Conservation (phyloP, 2,113 vertebrate species). For the Daphoenositta chrysoptera region DNA sequence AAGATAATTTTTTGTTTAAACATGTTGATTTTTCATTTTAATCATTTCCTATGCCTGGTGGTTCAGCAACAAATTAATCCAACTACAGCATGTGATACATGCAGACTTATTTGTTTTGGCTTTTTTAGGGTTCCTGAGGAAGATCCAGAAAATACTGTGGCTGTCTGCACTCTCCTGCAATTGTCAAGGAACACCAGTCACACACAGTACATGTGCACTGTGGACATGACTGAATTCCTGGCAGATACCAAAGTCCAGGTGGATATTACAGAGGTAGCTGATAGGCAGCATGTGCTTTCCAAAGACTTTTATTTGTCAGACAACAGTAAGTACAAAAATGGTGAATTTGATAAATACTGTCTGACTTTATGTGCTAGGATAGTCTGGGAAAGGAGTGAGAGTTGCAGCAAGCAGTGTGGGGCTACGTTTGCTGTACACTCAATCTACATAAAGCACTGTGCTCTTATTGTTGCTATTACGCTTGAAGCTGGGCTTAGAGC, state of each 20-base stretch:
- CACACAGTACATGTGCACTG: constrained; percentile 32
- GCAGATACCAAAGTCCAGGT: constrained; percentile 53
- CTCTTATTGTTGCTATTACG: neutral
- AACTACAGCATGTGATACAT: neutral
- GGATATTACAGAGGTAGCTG: neutral
- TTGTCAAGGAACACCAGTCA: constrained; percentile 37
- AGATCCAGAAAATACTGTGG: neutral
- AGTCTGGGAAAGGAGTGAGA: neutral
- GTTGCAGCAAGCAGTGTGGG: neutral
- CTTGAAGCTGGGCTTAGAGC: neutral
- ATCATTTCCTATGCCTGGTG: neutral
- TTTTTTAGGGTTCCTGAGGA: constrained; percentile 38
- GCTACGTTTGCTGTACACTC: neutral
- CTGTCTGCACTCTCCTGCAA: constrained; percentile 54
- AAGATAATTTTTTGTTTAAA: neutral
- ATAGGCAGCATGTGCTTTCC: neutral
- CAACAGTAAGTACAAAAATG: constrained; percentile 63
- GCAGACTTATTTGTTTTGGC: neutral
- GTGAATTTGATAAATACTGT: neutral
- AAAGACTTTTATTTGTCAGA: constrained; percentile 52
- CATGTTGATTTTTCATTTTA: neutral
- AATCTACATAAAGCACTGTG: neutral
- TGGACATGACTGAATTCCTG: constrained; percentile 49
- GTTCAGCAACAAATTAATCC: neutral
- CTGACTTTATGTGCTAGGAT: neutral